Conservation (phyloP, 2,888 invertebrate species). For the Muscina levida region DNA sequence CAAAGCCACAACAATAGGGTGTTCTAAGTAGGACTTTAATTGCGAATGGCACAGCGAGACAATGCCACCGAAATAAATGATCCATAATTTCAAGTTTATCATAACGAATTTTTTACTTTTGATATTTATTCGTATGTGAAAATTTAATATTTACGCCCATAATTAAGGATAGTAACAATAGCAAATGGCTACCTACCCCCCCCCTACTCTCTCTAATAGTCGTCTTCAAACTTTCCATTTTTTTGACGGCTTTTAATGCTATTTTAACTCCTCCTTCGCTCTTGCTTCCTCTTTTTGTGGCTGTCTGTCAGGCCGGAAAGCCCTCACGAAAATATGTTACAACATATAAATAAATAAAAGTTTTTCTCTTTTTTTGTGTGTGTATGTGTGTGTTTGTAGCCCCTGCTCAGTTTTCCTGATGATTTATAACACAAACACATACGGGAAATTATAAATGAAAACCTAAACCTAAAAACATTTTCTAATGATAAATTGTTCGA, state of each 20-base stretch:
- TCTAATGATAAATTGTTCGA: not conserved
- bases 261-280: too few species aligned
- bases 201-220: too few species aligned
- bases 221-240: too few species aligned
- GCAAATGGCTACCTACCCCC: not conserved
- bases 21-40: too few species aligned
- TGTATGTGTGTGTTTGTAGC: too few species aligned
- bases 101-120: slow-evolving; percentile 24
- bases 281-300: too few species aligned
- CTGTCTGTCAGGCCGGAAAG: too few species aligned
- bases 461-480: not conserved
- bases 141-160: slow-evolving; percentile 17
- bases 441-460: not conserved
- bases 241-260: too few species aligned
- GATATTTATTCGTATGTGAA: slow-evolving; percentile 12
- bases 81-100: slow-evolving; percentile 16
- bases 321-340: not conserved
- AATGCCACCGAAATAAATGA: slow-evolving; percentile 11
- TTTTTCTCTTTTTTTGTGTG: slow-evolving; percentile 2
- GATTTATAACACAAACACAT: slow-evolving; percentile 17
- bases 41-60: too few species aligned
- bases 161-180: slow-evolving; percentile 9
- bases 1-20: too few species aligned
- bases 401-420: too few species aligned
- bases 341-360: not conserved